Conservation (phyloP, 1,140 invertebrate genomes). For the Panagrolaimus sp. region DNA sequence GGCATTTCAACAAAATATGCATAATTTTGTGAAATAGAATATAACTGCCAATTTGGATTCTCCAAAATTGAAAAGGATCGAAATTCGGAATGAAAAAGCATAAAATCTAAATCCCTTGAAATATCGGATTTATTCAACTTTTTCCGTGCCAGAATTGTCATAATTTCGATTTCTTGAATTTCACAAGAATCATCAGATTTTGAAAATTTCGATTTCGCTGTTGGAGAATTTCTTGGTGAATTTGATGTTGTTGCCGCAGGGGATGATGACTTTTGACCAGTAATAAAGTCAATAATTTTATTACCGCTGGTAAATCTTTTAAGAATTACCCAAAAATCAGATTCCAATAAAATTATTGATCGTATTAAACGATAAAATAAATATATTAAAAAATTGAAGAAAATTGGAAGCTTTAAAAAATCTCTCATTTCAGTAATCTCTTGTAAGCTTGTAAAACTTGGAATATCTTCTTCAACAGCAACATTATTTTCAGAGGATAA, state of each 20-base stretch:
- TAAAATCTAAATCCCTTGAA: not conserved
- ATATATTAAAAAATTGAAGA: not conserved
- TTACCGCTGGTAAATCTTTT: not conserved
- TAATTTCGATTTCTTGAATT: not conserved
- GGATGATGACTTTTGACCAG: not conserved
- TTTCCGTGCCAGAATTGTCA: not conserved
- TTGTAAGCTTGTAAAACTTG: too few relatives aligned
- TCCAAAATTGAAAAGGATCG: not conserved
- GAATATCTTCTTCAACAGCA: too few relatives aligned
- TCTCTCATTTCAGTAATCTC: not conserved
- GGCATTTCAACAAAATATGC: slow-evolving; percentile 17
- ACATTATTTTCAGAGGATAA: too few relatives aligned
- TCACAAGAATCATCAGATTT: too few relatives aligned
- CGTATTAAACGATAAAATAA: not conserved
- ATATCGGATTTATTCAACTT: not conserved
- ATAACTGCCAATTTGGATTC: not conserved
- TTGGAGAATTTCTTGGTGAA: not conserved
- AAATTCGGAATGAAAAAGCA: slow-evolving; percentile 3
- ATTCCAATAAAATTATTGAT: slow-evolving; percentile 5
- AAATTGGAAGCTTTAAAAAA: not conserved
- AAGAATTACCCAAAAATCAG: not conserved
- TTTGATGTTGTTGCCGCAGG: not conserved
- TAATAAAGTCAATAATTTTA: too few relatives aligned
- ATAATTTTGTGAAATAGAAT: not conserved
- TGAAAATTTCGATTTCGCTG: too few relatives aligned